A percentile compares a stretch with the other conserved stretches of the same genome.
Conservation (phyloP, 64 coral and sea anemone genomes). For the Montipora efflorescens region DNA sequence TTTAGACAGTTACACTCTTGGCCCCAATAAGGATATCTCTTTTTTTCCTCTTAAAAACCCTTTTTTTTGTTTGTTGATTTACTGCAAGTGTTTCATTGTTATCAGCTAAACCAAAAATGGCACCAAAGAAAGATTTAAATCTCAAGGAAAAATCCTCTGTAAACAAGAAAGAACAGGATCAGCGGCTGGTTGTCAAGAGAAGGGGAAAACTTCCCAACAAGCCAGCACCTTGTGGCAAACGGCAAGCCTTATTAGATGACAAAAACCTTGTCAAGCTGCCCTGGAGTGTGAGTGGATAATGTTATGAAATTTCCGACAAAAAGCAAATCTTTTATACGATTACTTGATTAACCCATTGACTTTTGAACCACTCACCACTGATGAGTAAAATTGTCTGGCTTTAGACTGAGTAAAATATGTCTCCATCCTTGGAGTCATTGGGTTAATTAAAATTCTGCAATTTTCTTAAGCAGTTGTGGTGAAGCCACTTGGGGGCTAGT, state of each 20-base stretch:
- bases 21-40: not conserved
- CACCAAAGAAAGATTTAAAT: not conserved
- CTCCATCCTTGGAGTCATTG: too few species aligned
- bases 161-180: conserved; percentile 36
- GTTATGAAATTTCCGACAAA: too few species aligned
- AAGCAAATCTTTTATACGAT: too few species aligned
- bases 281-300: conserved; percentile 83
- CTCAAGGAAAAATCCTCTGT: not conserved
- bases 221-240: conserved; percentile 5
- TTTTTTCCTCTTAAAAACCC: not conserved
- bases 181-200: not conserved
- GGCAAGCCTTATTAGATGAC: conserved; percentile 40
- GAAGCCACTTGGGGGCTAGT: too few species aligned
- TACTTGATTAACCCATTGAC: too few species aligned
- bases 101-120: not conserved
- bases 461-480: too few species aligned
- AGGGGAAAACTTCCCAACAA: not conserved
- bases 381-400: too few species aligned
- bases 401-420: too few species aligned
- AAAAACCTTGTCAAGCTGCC: conserved; percentile 76
- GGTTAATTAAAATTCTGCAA: too few species aligned
- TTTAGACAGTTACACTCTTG: too few species aligned
- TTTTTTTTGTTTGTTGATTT: not conserved
- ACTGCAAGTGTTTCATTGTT: not conserved
- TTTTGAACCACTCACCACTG: too few species aligned